phyloP scores from a whole-genome alignment of 2,888 invertebrate genomes.

The Smittia sp. region DNA sequence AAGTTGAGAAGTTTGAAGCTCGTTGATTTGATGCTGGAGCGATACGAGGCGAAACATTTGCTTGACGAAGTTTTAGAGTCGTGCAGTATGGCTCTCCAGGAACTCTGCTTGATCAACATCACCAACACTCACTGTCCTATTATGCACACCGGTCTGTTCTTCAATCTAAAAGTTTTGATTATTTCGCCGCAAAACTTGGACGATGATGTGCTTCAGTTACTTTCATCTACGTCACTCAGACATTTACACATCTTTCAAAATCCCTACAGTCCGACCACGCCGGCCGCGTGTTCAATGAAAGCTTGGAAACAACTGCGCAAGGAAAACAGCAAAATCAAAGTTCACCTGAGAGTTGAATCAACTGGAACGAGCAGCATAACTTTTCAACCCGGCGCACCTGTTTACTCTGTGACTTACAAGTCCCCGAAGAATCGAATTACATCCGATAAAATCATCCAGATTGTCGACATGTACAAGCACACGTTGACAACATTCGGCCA shows the following conservation, averaged over 20 bases:
- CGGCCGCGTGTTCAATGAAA: constrained; percentile 55
- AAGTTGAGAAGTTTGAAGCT: constrained; percentile 65
- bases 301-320: constrained; percentile 56
- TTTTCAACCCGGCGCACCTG: constrained; percentile 69
- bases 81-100: constrained; percentile 62
- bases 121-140: constrained; percentile 68
- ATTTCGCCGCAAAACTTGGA: constrained; percentile 73
- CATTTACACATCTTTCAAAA: constrained; percentile 75
- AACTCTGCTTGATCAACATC: constrained; percentile 69
- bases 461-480: constrained; percentile 62
- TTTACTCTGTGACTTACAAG: constrained; percentile 63
- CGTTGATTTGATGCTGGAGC: constrained; percentile 71
- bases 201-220: constrained; percentile 65
- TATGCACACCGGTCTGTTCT: constrained; percentile 71
- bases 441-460: constrained; percentile 56
- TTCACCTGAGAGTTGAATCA: constrained; percentile 66
- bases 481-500: constrained; percentile 67
- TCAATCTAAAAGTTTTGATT: constrained; percentile 63
- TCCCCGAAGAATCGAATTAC: constrained; percentile 61
- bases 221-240: constrained; percentile 61
- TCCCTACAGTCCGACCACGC: constrained; percentile 61
- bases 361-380: constrained; percentile 58
- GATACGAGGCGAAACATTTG: constrained; percentile 66
- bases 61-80: constrained; percentile 68
- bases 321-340: constrained; percentile 61